phyloP scores from a whole-genome alignment of 2,113 vertebrate species.

The Smithornis capensis region DNA sequence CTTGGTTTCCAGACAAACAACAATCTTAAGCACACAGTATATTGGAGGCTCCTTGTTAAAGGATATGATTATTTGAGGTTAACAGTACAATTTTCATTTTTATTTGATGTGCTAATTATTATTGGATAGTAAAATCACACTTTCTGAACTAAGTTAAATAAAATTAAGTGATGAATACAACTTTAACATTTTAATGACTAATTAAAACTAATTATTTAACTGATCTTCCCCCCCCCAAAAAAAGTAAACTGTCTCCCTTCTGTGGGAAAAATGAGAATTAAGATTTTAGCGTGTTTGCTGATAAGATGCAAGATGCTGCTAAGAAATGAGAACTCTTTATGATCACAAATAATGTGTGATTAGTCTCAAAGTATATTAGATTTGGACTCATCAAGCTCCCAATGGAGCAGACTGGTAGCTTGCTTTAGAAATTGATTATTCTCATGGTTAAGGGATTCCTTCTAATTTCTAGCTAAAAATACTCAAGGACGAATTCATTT shows the following conservation, averaged over 20 bases:
- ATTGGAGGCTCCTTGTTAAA: neutral
- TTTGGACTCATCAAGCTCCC: neutral
- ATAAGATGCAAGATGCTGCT: neutral
- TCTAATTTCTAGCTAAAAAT: slow-evolving; percentile 7
- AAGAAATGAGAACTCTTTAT: neutral
- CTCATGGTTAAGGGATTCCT: neutral
- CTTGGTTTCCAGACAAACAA: neutral
- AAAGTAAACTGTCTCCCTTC: neutral
- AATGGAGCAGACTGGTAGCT: neutral
- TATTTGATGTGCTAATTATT: neutral
- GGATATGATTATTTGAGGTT: neutral
- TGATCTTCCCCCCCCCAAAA: neutral
- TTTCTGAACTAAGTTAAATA: neutral
- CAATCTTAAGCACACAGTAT: neutral
- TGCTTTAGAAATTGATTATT: neutral
- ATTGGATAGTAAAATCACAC: neutral
- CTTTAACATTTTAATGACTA: neutral
- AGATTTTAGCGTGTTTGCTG: neutral
- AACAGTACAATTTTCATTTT: neutral
- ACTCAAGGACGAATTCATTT: neutral
- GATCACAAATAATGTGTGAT: neutral
- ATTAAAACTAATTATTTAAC: neutral
- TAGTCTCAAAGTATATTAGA: neutral
- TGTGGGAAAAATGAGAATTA: neutral
- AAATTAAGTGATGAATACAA: neutral